Evolutionary conservation across 2,797 vertebrate species (phyloP), one percentile per base, ranked within the genome.

Genomic region (Centropyge bicolor): DNA sequence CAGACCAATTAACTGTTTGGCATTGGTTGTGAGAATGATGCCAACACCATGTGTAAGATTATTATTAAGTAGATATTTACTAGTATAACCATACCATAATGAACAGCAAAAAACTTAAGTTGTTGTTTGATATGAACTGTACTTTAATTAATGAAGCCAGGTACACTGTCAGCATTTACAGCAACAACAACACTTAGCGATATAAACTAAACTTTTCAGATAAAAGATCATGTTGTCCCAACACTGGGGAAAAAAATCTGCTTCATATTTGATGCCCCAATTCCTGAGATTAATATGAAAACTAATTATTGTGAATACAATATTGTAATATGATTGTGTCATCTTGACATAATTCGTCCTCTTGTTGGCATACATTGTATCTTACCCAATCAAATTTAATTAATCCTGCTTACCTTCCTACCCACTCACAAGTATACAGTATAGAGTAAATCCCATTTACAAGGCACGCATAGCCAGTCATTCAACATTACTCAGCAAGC

Each of bases 1-100:
- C 70, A 70, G 74, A 65, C 73, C 74, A 63, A 59, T 83, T 40
- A 63, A 62, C 60, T 52, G 19, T 38, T 56, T 27, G 31, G 48
- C 10, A 51, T 0, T 27, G 43, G 27, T 24, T 52, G 2, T 38
- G 7, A 46, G 3, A 38, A 22, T n/a, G 2, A 62, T 43, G 1
- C 7, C 14, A 64, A 19, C 3, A 24, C n/a, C 5, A 48, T 19
- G 45, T 11, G 20, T 11, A 19, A 40, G 9, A 20, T n/a, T n/a
- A 13, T n/a, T n/a, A n/a, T n/a, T n/a, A n/a, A n/a, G n/a, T 6
- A 51, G 1, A n/a, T 5, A 31, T 20, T n/a, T 52, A 51, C 9
- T 19, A 12, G 2, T 41, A 1, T n/a, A n/a, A n/a, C n/a, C n/a
- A n/a, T 36, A 12, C 14, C 19, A 11, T 14, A 9, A 12, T 57